Percentiles rank a stretch among this genome's conserved stretches.
phyloP scores from a whole-genome alignment of 2,888 invertebrate genomes.

The Rutpela maculata region DNA sequence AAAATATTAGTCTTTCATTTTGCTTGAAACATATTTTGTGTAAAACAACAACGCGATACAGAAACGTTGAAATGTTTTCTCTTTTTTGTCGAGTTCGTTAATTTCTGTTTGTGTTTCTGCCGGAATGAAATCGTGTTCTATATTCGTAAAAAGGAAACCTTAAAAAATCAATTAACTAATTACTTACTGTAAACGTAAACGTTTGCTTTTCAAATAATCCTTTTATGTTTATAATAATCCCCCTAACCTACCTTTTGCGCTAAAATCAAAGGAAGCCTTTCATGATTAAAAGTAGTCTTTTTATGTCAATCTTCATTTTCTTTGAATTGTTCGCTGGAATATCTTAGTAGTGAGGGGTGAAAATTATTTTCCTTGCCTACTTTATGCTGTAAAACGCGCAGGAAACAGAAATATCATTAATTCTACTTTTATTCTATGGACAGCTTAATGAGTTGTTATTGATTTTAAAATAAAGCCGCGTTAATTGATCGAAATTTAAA shows the following conservation, averaged over 20 bases:
- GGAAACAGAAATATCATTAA: neutral
- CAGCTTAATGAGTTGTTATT: no score
- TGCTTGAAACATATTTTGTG: conserved; percentile 72
- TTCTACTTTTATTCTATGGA: neutral
- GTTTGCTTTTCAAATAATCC: conserved; percentile 47
- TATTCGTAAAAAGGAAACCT: conserved; percentile 32
- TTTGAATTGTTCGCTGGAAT: conserved; percentile 29
- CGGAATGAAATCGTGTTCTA: conserved; percentile 18
- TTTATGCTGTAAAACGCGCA: neutral
- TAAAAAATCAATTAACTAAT: conserved; percentile 47
- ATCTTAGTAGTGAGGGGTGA: conserved; percentile 2
- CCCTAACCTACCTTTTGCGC: conserved; percentile 37
- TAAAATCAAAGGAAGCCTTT: conserved; percentile 43
- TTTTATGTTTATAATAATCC: conserved; percentile 48
- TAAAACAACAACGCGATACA: conserved; percentile 70
- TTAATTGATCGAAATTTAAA: no score
- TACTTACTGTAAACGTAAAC: conserved; percentile 37
- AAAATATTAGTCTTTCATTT: conserved; percentile 75
- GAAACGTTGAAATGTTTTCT: conserved; percentile 64
- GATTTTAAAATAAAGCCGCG: no score
- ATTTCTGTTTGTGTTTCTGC: conserved; percentile 46
- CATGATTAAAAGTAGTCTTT: conserved; percentile 39
- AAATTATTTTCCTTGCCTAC: conserved; percentile 4
- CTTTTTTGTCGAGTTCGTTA: conserved; percentile 52
- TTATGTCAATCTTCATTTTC: conserved; percentile 45